Base-by-base conservation (phyloP, 2,888 invertebrate species). In the Polylopha cassiicola region DNA sequence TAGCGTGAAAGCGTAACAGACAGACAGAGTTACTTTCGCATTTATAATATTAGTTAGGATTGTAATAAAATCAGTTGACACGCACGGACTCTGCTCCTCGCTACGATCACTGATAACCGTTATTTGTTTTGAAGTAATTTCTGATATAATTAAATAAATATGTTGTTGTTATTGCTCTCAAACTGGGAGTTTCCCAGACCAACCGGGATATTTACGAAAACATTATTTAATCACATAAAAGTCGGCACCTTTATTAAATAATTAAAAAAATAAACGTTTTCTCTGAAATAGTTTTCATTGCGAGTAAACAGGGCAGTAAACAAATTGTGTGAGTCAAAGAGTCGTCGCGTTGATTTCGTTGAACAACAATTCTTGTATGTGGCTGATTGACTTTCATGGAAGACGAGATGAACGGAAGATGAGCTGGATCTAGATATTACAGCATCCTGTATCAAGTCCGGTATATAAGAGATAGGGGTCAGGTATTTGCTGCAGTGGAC, bases 351-450 rank as follows among this genome's bases (percentile, higher is more conserved):
- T 65, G 60, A 49, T 60, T 76, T 74, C 73, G 69, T 49, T 67
- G 73, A 73, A 76, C 52, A 61, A 66, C 69, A 55, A 61, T n/a
- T n/a, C n/a, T n/a, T n/a, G n/a, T n/a, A 74, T 75, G 76, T 73
- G 73, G 71, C 67, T 48, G 67, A 78, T 74, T 69, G 67, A 67
- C 65, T 75, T 74, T 72, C 71, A 73, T 68, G 71, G 74, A 78
- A 34, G 53, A 49, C 51, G 48, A 54, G 58, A 62, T 59, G 58
- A 53, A 58, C 60, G 63, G 62, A 66, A 56, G 65, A 61, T 66
- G 60, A 58, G 52, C 58, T 52, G 48, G 45, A n/a, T 37, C 41
- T 9, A 29, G 11, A 41, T 34, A 42, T 49, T 53, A 49, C 49
- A 42, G 51, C 63, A 69, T 75, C 71, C 70, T 71, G 58, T 55